A percentile compares a stretch with the other conserved stretches of the same genome.
Conservation (phyloP, 2,797 vertebrate genomes). For the Acanthornis magna region DNA sequence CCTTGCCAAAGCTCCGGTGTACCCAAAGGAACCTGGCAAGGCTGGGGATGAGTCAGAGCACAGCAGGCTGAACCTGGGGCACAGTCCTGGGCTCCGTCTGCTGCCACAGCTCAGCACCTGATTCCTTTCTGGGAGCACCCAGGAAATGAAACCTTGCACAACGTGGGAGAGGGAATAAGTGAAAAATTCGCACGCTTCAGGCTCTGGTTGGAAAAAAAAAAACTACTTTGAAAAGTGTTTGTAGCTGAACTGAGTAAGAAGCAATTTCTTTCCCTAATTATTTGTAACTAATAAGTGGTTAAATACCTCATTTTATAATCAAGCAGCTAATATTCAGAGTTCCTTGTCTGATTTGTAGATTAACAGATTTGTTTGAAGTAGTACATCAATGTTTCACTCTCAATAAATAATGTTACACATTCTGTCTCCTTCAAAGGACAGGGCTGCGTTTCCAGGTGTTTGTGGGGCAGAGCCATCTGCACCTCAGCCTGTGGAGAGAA, state of each 20-base stretch:
- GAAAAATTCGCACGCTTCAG: not conserved
- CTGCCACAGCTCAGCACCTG: accelerated
- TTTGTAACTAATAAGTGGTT: conserved; percentile 14
- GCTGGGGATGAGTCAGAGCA: not conserved
- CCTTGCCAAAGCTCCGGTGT: not conserved
- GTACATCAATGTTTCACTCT: not conserved
- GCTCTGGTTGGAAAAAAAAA: not conserved
- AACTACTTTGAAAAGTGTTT: not conserved
- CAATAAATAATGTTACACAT: not conserved
- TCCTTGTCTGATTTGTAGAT: not conserved
- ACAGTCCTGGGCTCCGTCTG: not conserved
- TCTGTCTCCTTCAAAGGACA: not conserved
- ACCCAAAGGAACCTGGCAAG: not conserved
- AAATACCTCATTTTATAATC: not conserved
- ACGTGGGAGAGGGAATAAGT: not conserved
- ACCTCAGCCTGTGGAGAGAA: not conserved
- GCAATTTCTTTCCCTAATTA: conserved; percentile 36
- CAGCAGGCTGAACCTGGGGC: not conserved
- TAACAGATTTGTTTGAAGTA: not conserved
- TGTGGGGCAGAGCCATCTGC: accelerated
- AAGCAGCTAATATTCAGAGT: not conserved
- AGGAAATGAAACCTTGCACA: not conserved
- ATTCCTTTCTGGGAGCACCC: not conserved
- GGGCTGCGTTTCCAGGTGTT: not conserved
- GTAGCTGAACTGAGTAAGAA: not conserved